Base-by-base conservation (phyloP, 2,113 vertebrate species). In the Solea solea region DNA sequence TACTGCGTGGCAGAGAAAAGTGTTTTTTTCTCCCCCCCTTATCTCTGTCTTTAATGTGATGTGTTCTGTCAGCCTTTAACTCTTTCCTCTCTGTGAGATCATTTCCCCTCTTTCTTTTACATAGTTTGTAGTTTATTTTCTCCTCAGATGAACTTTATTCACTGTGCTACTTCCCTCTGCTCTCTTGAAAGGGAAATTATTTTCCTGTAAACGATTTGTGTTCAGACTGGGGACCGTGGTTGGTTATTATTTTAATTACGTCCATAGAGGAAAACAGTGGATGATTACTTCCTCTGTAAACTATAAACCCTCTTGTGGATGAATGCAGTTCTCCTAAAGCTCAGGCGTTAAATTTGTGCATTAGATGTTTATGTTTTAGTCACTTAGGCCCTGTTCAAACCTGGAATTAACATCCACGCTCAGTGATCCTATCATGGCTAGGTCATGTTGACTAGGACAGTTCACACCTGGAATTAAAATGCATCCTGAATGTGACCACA, bases 1-100 rank as follows among this genome's bases (percentile, higher is more conserved):
- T 80, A 42, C 52, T 45, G 61, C 61, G 72, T 42, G 16, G 40
- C 68, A 21, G 57, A 53, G 61, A 59, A 73, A 79, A 68, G 49
- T 7, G 61, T 74, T 74, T 48, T 48, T 53, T 53, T 60, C 21
- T 49, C 68, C 66, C 52, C 15, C 53, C 66, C 64, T 56, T 11
- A 16, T 53, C 2, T 59, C 39, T 41, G 41, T 50, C 8, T 70
- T 46, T 14, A 2, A 44, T 62, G 49, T 55, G n/a, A 21, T 53
- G 3, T 50, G 13, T 41, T 62, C 44, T 14, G 4, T 11, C 8
- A 0, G 15, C 46, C n/a, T 51, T 16, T 51, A 12, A 5, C 28
- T 44, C 9, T 72, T 1, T 13, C 57, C 42, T 0, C 34, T 34
- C 5, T 34, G 34, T 34, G 5, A 14, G 11, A 13, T 48, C 21